A percentile compares a stretch with the other conserved stretches of the same genome.
These are phyloP conservation scores for Perodicticus potto DNA, from an alignment of 2,797 vertebrate genomes.

Conservation along the genomic window DNA sequence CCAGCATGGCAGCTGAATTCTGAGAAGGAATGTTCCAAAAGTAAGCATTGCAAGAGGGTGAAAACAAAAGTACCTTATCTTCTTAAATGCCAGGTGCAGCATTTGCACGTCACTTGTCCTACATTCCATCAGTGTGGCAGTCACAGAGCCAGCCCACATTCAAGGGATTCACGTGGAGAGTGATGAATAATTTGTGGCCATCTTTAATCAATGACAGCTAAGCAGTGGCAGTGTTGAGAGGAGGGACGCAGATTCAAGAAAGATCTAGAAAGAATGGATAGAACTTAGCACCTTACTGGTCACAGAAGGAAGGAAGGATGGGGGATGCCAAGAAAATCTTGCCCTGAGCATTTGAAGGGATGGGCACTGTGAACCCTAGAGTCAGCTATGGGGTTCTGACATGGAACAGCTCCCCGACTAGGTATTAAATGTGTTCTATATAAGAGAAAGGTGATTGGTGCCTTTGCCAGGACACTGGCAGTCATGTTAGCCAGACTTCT, in stretches of 20 bases:
- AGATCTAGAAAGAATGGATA: background rate
- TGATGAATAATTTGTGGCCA: background rate
- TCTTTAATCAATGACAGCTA: background rate
- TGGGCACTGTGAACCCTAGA: background rate
- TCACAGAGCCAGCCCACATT: background rate
- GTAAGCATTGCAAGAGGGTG: background rate
- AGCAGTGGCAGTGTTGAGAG: background rate
- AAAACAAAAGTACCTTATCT: background rate
- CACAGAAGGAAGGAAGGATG: background rate
- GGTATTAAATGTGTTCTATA: background rate
- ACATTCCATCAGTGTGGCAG: too few relatives aligned
- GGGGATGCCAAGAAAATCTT: background rate
- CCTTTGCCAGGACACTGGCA: background rate
- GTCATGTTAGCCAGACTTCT: background rate
- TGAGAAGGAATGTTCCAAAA: background rate
- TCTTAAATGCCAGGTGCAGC: background rate
- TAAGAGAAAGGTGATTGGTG: background rate
- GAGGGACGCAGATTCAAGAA: background rate
- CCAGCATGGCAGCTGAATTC: background rate
- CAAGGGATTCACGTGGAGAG: background rate
- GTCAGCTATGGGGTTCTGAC: background rate
- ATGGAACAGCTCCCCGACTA: background rate
- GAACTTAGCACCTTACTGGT: background rate
- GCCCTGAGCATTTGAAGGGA: background rate
- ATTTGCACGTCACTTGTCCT: fast-evolving